A percentile compares a stretch with the other conserved stretches of the same genome.
Evolutionary conservation across 2,113 vertebrate species (phyloP).

Genomic region (Genyomyrus donnyi): DNA sequence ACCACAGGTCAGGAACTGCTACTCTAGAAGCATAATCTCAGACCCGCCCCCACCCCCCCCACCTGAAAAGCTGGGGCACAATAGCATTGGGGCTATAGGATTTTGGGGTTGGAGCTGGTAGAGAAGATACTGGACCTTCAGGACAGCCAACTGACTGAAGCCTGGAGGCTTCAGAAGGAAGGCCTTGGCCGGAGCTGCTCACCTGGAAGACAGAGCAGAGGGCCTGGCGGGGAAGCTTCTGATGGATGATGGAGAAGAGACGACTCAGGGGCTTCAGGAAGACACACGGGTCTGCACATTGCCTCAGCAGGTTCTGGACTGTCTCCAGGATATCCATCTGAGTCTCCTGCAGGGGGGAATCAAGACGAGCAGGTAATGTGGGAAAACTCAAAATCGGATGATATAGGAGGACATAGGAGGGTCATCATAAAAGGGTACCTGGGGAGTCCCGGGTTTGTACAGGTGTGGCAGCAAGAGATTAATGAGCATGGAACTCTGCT

Average conservation of each 20-base stretch:
- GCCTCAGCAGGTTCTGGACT: constrained; percentile 80
- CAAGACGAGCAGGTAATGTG: neutral
- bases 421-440: constrained; percentile 52
- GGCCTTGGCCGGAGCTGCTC: constrained; percentile 66
- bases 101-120: neutral
- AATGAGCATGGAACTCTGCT: constrained; percentile 82
- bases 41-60: too few species aligned
- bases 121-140: neutral
- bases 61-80: neutral
- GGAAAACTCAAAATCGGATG: neutral
- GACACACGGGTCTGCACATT: constrained; percentile 60
- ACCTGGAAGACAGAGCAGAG: constrained; percentile 85
- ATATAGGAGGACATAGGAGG: neutral
- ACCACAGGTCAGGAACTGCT: neutral
- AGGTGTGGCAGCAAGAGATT: constrained; percentile 82
- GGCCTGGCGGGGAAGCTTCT: constrained; percentile 76
- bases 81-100: neutral
- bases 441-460: constrained; percentile 62
- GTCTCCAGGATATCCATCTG: constrained; percentile 87
- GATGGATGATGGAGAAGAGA: constrained; percentile 80
- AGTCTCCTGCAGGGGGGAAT: constrained; percentile 63
- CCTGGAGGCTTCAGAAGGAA: neutral
- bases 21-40: neutral
- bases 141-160: neutral
- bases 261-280: constrained; percentile 83